These are phyloP conservation scores for Macrotis lagotis DNA, from an alignment of 2,113 vertebrate genomes.

Conservation along the genomic window DNA sequence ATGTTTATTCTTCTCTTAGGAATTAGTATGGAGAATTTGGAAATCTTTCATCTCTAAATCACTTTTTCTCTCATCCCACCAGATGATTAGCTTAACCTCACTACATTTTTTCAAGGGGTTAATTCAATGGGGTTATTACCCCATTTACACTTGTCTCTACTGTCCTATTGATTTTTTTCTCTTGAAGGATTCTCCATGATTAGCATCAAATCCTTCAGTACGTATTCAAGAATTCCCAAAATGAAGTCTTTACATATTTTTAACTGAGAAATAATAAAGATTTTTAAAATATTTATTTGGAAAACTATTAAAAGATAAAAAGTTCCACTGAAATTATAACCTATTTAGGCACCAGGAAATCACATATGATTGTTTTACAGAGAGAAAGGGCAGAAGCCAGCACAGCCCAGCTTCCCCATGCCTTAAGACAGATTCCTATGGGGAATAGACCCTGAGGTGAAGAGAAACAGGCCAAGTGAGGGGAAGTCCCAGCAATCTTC, in stretches of 20 bases:
- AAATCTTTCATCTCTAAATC: slow-evolving; percentile 9
- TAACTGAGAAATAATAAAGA: slow-evolving; percentile 68
- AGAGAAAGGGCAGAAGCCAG: slow-evolving; percentile 15
- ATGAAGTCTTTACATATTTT: slow-evolving; percentile 68
- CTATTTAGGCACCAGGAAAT: slow-evolving; percentile 55
- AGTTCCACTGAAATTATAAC: slow-evolving; percentile 59
- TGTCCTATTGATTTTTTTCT: background rate
- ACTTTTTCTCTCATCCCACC: slow-evolving; percentile 17
- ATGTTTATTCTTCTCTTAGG: slow-evolving; percentile 23
- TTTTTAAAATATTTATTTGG: slow-evolving; percentile 69
- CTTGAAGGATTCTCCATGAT: background rate
- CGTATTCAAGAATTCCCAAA: slow-evolving; percentile 24
- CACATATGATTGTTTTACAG: background rate
- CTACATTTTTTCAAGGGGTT: background rate
- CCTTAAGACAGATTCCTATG: background rate
- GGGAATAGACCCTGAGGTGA: background rate
- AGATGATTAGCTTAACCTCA: background rate
- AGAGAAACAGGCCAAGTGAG: background rate
- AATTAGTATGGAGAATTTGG: background rate
- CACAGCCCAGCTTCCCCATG: background rate
- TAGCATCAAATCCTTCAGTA: slow-evolving; percentile 53
- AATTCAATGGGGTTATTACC: background rate
- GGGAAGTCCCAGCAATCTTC: background rate
- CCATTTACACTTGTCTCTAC: slow-evolving; percentile 5
- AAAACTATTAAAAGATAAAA: slow-evolving; percentile 53